A percentile compares a stretch with the other conserved stretches of the same genome.
Conservation (phyloP, 1,140 invertebrate species). For the Drosophila parabipectinata region DNA sequence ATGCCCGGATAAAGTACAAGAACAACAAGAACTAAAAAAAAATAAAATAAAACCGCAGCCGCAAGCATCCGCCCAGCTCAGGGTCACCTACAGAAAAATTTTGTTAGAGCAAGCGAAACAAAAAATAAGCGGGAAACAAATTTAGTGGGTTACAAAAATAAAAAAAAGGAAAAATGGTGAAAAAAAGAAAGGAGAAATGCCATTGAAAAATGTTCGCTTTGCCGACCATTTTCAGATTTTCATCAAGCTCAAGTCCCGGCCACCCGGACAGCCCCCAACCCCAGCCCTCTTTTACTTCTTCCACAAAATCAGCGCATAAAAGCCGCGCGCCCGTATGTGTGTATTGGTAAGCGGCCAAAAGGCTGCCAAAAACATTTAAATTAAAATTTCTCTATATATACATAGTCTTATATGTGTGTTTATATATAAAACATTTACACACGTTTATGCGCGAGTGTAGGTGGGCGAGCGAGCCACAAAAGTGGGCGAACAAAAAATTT, state of each 20-base stretch:
- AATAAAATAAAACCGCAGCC: conserved; percentile 54
- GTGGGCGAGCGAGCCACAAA: conserved; percentile 12
- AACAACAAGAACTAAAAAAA: conserved; percentile 19
- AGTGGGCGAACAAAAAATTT: conserved; percentile 31
- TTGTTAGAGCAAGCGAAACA: conserved; percentile 26
- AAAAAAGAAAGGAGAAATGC: conserved; percentile 41
- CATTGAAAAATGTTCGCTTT: conserved; percentile 76
- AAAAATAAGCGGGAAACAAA: conserved; percentile 22
- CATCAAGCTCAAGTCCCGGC: conserved; percentile 52
- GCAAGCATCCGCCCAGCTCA: conserved; percentile 48
- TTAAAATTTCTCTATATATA: conserved; percentile 62
- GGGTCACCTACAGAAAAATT: conserved; percentile 68
- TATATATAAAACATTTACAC: conserved; percentile 10
- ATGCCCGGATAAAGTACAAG: conserved; percentile 20
- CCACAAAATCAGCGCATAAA: conserved; percentile 72
- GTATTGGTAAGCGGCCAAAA: conserved; percentile 47
- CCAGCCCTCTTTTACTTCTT: not conserved
- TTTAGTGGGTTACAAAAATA: conserved; percentile 27
- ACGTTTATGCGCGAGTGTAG: not conserved
- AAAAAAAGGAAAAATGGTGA: not conserved
- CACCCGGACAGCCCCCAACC: not conserved
- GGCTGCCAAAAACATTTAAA: conserved; percentile 81
- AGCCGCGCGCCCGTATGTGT: conserved; percentile 50
- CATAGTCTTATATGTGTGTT: conserved; percentile 9
- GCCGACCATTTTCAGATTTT: conserved; percentile 75